phyloP scores from a whole-genome alignment of 1,140 invertebrate species.

The Chymomyza costata region DNA sequence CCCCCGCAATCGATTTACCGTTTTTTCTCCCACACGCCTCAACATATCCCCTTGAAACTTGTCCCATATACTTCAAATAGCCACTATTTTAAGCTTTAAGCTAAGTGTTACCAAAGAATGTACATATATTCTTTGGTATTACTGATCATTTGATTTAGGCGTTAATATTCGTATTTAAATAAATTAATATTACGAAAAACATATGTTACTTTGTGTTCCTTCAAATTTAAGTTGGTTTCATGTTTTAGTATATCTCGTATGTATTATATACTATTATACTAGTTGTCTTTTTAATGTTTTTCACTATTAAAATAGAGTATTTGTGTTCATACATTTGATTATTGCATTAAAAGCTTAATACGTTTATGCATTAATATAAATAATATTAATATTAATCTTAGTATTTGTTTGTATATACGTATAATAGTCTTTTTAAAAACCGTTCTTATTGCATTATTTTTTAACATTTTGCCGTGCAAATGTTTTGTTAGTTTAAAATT shows the following conservation, averaged over 20 bases:
- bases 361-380: constrained; percentile 41
- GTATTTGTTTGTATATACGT: constrained; percentile 31
- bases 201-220: constrained; percentile 2
- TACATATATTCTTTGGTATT: too few species aligned
- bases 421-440: constrained; percentile 70
- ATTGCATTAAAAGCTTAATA: constrained; percentile 71
- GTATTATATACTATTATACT: not conserved
- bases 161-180: too few species aligned
- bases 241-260: too few species aligned
- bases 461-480: constrained; percentile 62
- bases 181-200: too few species aligned
- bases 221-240: too few species aligned
- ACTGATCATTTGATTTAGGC: too few species aligned
- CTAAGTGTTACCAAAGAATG: too few species aligned
- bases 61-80: too few species aligned
- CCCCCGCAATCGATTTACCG: too few species aligned
- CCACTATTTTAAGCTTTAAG: too few species aligned
- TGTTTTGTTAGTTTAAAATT: constrained; percentile 63
- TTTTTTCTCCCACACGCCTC: too few species aligned
- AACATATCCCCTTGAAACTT: too few species aligned
- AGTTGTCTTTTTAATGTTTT: constrained; percentile 24
- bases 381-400: constrained; percentile 13
- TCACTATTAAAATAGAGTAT: constrained; percentile 57
- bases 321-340: constrained; percentile 52
- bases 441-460: constrained; percentile 57